Conservation (phyloP, 2,888 invertebrate species). For the Trachelus tabidus region DNA sequence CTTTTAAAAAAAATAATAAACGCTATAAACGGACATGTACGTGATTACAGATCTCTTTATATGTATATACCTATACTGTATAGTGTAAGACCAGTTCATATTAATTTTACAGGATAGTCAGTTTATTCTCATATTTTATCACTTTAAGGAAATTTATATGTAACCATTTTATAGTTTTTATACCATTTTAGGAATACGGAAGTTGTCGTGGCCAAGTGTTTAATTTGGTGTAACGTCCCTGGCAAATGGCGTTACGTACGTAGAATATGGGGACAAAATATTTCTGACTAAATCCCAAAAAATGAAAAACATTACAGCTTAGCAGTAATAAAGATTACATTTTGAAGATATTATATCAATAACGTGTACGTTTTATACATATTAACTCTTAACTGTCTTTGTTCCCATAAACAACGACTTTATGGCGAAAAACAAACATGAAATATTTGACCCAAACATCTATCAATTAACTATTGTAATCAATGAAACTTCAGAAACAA, state of each 20-base stretch:
- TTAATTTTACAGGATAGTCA: neutral
- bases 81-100: slow-evolving; percentile 20
- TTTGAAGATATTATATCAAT: neutral
- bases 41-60: neutral
- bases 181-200: neutral
- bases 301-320: neutral
- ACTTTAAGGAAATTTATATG: neutral
- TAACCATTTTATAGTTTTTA: neutral
- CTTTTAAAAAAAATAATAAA: neutral
- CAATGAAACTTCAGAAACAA: neutral
- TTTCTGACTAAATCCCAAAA: neutral
- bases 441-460: neutral
- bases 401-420: too few species aligned
- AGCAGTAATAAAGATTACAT: neutral
- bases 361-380: neutral
- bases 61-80: slow-evolving; percentile 33
- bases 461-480: neutral
- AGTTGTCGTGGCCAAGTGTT: neutral
- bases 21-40: neutral
- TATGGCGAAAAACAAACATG: neutral
- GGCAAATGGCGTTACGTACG: neutral
- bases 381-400: too few species aligned
- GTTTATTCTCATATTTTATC: neutral
- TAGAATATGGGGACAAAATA: neutral
- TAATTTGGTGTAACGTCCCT: neutral